phyloP scores from a whole-genome alignment of 1,140 invertebrate species.

The Cydia splendana region DNA sequence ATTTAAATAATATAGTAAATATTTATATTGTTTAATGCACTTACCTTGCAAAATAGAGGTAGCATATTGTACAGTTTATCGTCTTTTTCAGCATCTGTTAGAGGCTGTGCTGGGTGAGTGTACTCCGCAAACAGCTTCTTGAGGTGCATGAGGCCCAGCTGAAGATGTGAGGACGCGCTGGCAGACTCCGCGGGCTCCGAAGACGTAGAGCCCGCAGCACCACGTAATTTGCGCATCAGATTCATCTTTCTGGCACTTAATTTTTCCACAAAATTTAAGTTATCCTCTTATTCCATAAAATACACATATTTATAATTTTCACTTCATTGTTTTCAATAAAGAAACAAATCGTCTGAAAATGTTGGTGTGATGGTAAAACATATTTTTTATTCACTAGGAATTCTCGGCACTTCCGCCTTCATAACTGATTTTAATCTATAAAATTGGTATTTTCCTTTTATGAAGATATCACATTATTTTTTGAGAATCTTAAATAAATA shows the following conservation, averaged over 20 bases:
- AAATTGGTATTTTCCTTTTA: background rate
- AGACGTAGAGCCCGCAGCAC: constrained; percentile 76
- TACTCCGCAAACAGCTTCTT: constrained; percentile 98
- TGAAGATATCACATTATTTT: background rate
- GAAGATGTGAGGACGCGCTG: constrained; percentile 87
- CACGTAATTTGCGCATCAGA: constrained; percentile 91
- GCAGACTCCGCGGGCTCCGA: constrained; percentile 69
- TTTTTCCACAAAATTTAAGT: background rate
- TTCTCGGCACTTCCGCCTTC: background rate
- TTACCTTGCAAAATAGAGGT: constrained; percentile 98
- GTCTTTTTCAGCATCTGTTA: constrained; percentile 92
- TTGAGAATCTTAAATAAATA: constrained; percentile 7
- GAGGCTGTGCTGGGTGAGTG: constrained; percentile 89
- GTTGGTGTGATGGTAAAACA: background rate
- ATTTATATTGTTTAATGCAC: background rate
- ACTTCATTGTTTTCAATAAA: constrained; percentile 27
- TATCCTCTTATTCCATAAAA: background rate
- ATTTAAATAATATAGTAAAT: background rate
- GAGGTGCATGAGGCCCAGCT: constrained; percentile 95
- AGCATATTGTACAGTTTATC: constrained; percentile 98
- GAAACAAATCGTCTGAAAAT: constrained; percentile 18
- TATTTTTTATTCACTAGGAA: constrained; percentile 3
- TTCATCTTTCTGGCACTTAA: constrained; percentile 82
- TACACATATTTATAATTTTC: constrained; percentile 11
- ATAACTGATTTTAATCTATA: background rate